Evolutionary conservation across 2,888 invertebrate species (phyloP).

Genomic region (Microchrysa polita): DNA sequence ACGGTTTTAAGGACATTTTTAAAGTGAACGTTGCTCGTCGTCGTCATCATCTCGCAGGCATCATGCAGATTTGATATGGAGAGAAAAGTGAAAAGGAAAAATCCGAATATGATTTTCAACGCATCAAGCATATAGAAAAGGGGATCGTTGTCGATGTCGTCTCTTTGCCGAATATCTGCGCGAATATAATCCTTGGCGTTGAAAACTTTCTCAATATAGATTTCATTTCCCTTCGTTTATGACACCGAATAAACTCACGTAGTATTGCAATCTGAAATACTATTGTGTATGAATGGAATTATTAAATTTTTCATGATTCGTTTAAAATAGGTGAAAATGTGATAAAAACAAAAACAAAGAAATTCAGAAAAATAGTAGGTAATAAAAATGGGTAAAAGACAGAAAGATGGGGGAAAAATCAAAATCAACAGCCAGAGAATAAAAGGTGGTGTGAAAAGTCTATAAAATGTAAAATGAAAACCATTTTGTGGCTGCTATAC

Average conservation of each 20-base stretch:
- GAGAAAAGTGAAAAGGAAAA: constrained; percentile 39
- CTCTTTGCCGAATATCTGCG: too few species aligned
- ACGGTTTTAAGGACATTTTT: constrained; percentile 40
- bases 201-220: constrained; percentile 33
- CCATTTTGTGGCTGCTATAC: background rate
- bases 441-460: background rate
- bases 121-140: background rate
- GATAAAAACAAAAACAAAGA: constrained; percentile 31
- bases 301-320: constrained; percentile 31
- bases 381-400: constrained; percentile 1
- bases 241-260: constrained; percentile 45
- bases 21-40: constrained; percentile 21
- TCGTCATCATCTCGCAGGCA: too few species aligned
- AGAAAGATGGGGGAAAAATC: background rate
- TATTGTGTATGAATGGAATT: constrained; percentile 40
- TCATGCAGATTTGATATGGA: too few species aligned
- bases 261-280: constrained; percentile 44
- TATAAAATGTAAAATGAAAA: background rate
- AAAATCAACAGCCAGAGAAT: constrained; percentile 6
- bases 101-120: constrained; percentile 30
- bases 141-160: too few species aligned
- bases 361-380: too few species aligned
- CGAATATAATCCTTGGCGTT: constrained; percentile 9
- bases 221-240: constrained; percentile 45
- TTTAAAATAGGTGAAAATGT: background rate